phyloP scores from a whole-genome alignment of 2,113 vertebrate genomes.

The Antidorcas marsupialis region DNA sequence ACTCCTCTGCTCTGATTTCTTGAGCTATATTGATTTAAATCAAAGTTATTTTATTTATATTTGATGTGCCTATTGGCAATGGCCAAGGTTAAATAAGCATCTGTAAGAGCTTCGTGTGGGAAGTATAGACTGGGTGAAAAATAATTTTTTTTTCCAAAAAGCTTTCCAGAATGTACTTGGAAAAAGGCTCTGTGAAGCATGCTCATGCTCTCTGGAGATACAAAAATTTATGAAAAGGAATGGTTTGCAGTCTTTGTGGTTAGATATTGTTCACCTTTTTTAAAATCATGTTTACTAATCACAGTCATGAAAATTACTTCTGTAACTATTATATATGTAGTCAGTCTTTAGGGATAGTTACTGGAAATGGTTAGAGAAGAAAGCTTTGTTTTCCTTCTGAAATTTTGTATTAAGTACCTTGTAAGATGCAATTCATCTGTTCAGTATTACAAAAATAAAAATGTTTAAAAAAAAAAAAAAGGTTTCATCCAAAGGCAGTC shows the following conservation, averaged over 20 bases:
- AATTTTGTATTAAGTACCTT: background rate
- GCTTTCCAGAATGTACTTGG: background rate
- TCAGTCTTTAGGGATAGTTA: background rate
- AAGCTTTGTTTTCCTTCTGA: background rate
- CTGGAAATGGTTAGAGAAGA: background rate
- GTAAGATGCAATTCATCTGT: background rate
- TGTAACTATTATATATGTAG: background rate
- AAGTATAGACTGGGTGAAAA: slow-evolving; percentile 19
- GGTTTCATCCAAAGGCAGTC: background rate
- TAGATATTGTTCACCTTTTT: background rate
- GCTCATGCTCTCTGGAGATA: background rate
- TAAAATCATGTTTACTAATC: background rate
- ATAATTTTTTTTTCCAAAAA: background rate
- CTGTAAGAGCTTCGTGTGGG: slow-evolving; percentile 10
- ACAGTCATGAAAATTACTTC: slow-evolving; percentile 24
- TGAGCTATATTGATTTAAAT: slow-evolving; percentile 76
- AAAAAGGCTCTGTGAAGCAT: background rate
- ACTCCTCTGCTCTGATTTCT: slow-evolving; percentile 80
- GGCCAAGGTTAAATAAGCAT: slow-evolving; percentile 75
- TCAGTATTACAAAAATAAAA: slow-evolving; percentile 21
- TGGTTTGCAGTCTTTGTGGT: background rate
- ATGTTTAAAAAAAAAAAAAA: background rate
- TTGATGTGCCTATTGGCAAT: slow-evolving; percentile 79
- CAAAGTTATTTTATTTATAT: slow-evolving; percentile 81
- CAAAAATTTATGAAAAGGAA: background rate